Evolutionary conservation across 2,113 vertebrate species (phyloP), one percentile per base, ranked within the genome.

Genomic region (Bagarius yarrelli): DNA sequence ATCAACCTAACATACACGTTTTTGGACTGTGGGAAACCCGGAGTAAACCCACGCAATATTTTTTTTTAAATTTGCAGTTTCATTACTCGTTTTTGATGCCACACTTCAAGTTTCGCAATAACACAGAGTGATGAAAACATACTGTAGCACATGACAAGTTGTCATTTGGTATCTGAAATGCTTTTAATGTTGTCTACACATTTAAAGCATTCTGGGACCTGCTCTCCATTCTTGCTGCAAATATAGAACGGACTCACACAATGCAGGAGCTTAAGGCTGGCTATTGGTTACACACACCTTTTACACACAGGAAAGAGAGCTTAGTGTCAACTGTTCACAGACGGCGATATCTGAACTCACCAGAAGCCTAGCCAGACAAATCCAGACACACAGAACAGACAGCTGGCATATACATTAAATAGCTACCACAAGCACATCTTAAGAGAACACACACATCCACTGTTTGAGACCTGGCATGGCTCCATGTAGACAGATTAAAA

Each of bases 401-500:
- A 70, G 79, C 71, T 76, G 76, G 63, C 27, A 32, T 44, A 71
- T 75, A 81, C 70, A 78, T 82, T 57, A 82, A 30, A 76, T 63
- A 72, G 78, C 66, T 67, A 63, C 15, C 52, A 69, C 59, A 80
- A 77, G 73, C 78, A 80, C 83, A 81, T 84, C 73, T 61, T 76
- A 77, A 55, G 32, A 70, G 78, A 76, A 76, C 21, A 81, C 63
- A 63, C 52, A 63, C 71, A 57, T 36, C 23, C 11, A 79, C 77
- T 47, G 52, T 53, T 23, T 30, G 50, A 73, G 25, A 50, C 44
- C 78, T 85, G 81, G 81, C 78, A 63, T 47, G 27, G 18, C 55
- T 71, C 78, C 78, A 76, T 56, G 78, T 18, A 83, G 69, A 83
- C 76, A 64, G 76, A 78, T 78, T 72, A 83, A 78, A 83, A 76